Evolutionary conservation across 2,113 vertebrate genomes (phyloP).

Genomic region (Murina feae): DNA sequence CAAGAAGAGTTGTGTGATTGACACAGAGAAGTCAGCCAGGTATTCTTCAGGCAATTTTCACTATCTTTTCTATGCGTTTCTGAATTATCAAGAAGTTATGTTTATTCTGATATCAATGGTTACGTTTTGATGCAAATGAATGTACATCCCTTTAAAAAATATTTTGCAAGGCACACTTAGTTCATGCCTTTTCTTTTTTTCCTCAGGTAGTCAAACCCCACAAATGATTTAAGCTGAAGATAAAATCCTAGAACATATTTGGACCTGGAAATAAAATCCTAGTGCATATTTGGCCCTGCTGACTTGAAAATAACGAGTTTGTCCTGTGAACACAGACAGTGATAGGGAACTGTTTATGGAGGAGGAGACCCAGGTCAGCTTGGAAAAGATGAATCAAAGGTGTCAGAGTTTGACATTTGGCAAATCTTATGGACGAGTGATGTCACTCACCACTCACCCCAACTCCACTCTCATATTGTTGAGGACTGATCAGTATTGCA

Average conservation of each 20-base stretch:
- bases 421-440: not conserved
- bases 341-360: not conserved
- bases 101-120: constrained; percentile 1
- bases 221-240: not conserved
- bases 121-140: constrained; percentile 18
- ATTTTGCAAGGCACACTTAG: not conserved
- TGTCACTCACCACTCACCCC: not conserved
- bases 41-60: not conserved
- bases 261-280: not conserved
- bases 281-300: not conserved
- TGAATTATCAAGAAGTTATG: constrained; percentile 2
- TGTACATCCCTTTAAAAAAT: not conserved
- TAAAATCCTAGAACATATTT: not conserved
- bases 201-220: not conserved
- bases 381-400: not conserved
- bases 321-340: not conserved
- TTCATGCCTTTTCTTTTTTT: not conserved
- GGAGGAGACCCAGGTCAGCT: not conserved
- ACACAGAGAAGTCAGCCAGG: not conserved
- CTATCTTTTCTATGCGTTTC: not conserved
- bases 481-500: not conserved
- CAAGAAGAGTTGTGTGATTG: not conserved
- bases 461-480: not conserved
- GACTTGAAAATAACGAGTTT: not conserved
- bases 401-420: not conserved